phyloP scores from a whole-genome alignment of 2,888 invertebrate species.

The Bombyx huttoni region DNA sequence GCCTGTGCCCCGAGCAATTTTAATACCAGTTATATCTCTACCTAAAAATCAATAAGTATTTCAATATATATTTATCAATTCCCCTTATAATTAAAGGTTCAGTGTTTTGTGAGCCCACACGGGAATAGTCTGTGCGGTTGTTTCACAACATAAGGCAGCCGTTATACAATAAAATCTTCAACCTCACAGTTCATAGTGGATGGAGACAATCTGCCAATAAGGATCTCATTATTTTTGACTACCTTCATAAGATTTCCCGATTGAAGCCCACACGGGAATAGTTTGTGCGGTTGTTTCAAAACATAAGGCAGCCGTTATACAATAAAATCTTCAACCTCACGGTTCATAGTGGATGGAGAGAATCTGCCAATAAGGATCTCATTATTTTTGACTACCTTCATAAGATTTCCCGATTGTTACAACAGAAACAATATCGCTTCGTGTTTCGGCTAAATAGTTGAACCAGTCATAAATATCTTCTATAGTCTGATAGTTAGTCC shows the following conservation, averaged over 20 bases:
- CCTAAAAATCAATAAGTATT: conserved; percentile 23
- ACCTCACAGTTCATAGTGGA: too few species aligned
- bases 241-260: conserved; percentile 59
- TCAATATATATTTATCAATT: background rate
- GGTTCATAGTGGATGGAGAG: too few species aligned
- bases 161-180: too few species aligned
- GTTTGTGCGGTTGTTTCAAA: too few species aligned
- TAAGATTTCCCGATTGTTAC: conserved; percentile 55
- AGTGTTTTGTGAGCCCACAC: too few species aligned
- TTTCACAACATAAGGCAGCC: too few species aligned
- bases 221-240: background rate
- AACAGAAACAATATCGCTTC: conserved; percentile 37
- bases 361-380: too few species aligned
- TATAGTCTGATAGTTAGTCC: conserved; percentile 47
- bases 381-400: conserved; percentile 33
- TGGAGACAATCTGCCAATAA: too few species aligned
- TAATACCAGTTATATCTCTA: conserved; percentile 59
- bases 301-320: too few species aligned
- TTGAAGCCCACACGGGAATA: conserved; percentile 10
- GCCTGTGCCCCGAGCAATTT: conserved; percentile 36
- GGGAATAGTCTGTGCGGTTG: too few species aligned
- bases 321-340: too few species aligned
- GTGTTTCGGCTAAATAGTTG: conserved; percentile 25
- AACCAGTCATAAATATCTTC: conserved; percentile 73
- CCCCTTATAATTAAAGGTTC: too few species aligned